A percentile compares a stretch with the other conserved stretches of the same genome.
Evolutionary conservation across 2,113 vertebrate species (phyloP).

Genomic region (Gasterosteus aculeatus): DNA sequence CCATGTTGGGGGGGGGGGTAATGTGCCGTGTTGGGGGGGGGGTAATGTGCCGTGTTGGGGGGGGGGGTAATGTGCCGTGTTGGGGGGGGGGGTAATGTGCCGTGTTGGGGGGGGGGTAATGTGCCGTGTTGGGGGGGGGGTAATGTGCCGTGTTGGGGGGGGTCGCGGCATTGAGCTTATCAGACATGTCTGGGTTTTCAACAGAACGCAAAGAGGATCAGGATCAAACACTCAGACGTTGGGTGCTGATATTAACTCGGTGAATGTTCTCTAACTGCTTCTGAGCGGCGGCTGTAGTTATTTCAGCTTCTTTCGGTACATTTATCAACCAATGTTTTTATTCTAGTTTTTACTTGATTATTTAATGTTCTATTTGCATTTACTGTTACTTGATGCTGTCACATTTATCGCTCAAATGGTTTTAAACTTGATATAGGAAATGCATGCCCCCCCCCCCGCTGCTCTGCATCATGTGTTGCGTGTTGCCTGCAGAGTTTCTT

Average conservation of each 20-base stretch:
- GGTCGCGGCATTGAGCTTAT: not conserved
- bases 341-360: not conserved
- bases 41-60: too few species aligned
- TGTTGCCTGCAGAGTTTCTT: constrained; percentile 36
- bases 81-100: not conserved
- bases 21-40: not conserved
- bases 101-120: not conserved
- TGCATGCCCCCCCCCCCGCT: not conserved
- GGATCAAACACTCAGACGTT: not conserved
- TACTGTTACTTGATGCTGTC: not conserved
- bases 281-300: too few species aligned
- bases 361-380: not conserved
- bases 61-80: too few species aligned
- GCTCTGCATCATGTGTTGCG: not conserved
- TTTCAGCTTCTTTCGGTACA: not conserved
- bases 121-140: not conserved
- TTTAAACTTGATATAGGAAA: not conserved
- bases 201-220: not conserved
- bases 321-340: not conserved
- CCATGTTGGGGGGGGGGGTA: not conserved
- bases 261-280: not conserved
- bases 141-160: not conserved
- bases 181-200: not conserved
- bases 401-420: not conserved
- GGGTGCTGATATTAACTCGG: not conserved